Percentiles rank a stretch among this genome's conserved stretches.
phyloP scores from a whole-genome alignment of 1,140 invertebrate genomes.

The Galendromus occidentalis region DNA sequence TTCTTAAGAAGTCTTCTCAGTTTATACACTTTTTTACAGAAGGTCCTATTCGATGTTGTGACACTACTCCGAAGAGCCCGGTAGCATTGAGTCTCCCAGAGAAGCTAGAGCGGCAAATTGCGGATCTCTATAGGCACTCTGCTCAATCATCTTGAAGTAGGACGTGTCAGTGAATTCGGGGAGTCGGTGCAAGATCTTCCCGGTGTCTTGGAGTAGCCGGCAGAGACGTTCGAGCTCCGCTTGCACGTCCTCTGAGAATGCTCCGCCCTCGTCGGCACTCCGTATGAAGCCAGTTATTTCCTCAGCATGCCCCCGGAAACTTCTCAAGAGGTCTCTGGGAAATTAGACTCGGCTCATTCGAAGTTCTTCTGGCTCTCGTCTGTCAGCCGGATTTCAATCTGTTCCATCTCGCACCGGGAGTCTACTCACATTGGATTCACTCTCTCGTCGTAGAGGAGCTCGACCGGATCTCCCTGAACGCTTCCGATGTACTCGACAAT shows the following conservation, averaged over 20 bases:
- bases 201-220: background rate
- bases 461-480: background rate
- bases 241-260: background rate
- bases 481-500: background rate
- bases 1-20: too few relatives aligned
- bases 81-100: too few relatives aligned
- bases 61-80: too few relatives aligned
- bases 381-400: background rate
- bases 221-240: background rate
- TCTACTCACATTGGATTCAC: background rate
- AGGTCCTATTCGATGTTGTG: too few relatives aligned
- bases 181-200: background rate
- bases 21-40: too few relatives aligned
- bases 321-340: background rate
- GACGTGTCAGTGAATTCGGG: background rate
- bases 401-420: background rate
- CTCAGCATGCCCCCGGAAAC: background rate
- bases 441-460: background rate
- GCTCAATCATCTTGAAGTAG: background rate
- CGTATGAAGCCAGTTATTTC: background rate
- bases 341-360: background rate
- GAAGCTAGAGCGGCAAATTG: too few relatives aligned
- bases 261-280: background rate
- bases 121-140: background rate
- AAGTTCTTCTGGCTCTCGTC: background rate